These are phyloP conservation scores for Sinopyrophorus schimmeli DNA, from an alignment of 2,888 invertebrate genomes.

Conservation along the genomic window DNA sequence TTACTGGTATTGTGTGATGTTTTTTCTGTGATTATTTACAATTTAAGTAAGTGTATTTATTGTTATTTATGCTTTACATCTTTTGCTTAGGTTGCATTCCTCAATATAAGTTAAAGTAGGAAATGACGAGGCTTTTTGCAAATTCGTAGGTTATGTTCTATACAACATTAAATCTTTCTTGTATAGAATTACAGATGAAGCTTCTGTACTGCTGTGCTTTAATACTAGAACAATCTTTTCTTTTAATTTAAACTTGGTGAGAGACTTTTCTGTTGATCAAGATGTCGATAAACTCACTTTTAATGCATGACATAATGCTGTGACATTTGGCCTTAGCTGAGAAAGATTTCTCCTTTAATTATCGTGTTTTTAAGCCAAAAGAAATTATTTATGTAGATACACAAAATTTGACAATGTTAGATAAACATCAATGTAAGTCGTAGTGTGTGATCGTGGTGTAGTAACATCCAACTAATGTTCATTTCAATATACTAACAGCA, in stretches of 20 bases:
- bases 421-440: constrained; percentile 8
- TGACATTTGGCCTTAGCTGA: constrained; percentile 20
- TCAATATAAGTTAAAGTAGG: not conserved
- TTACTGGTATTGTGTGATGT: no score
- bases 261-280: not conserved
- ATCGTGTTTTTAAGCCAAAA: not conserved
- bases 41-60: no score
- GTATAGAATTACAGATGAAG: constrained; percentile 14
- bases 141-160: constrained; percentile 18
- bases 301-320: constrained; percentile 8
- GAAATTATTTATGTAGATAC: not conserved
- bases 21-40: no score
- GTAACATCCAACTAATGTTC: constrained; percentile 9
- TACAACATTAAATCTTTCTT: constrained; percentile 7
- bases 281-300: constrained; percentile 8
- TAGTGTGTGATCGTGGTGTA: constrained; percentile 7
- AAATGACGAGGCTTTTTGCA: constrained; percentile 12
- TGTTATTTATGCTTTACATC: no score
- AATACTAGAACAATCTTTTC: constrained; percentile 13
- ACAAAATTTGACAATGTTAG: not conserved
- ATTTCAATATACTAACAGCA: constrained; percentile 30
- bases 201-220: constrained; percentile 17
- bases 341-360: not conserved
- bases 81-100: constrained; percentile 13
- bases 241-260: constrained; percentile 8